Percentiles rank a stretch among this genome's conserved stretches.
phyloP scores from a whole-genome alignment of 2,113 vertebrate genomes.

The Varanus komodoensis region DNA sequence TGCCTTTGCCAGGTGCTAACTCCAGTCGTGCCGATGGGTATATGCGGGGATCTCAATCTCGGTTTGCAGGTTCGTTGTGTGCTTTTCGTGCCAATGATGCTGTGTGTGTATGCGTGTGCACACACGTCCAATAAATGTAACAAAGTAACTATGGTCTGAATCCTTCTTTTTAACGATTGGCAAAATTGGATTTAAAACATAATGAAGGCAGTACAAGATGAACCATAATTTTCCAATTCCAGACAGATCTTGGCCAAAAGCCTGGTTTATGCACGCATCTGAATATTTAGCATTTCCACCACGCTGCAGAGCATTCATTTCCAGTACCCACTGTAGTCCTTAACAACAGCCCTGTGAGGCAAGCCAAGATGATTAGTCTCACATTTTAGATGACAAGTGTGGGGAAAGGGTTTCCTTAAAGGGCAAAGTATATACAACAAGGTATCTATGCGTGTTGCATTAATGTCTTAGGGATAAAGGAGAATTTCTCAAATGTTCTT shows the following conservation, averaged over 20 bases:
- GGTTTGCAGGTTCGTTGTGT: background rate
- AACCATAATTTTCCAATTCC: background rate
- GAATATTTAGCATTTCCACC: too few relatives aligned
- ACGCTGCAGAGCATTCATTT: too few relatives aligned
- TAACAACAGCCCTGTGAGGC: too few relatives aligned
- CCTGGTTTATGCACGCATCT: background rate
- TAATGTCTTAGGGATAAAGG: too few relatives aligned
- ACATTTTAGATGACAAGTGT: too few relatives aligned
- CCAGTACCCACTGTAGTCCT: too few relatives aligned
- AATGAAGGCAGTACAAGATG: background rate
- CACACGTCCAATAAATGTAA: background rate
- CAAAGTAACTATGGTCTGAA: background rate
- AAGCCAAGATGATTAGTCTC: too few relatives aligned
- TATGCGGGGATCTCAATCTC: slow-evolving; percentile 11
- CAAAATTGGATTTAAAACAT: background rate
- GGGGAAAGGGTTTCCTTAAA: too few relatives aligned
- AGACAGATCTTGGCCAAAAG: background rate
- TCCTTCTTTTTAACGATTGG: background rate
- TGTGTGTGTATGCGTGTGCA: background rate
- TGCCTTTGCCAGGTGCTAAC: slow-evolving; percentile 46
- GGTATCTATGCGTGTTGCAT: too few relatives aligned
- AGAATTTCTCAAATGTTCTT: too few relatives aligned
- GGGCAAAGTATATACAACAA: too few relatives aligned
- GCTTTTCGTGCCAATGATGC: slow-evolving; percentile 26
- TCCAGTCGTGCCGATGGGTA: background rate